Evolutionary conservation across 2,888 invertebrate species (phyloP), one percentile per base, ranked within the genome.

Genomic region (Sphaerophoria taeniata): DNA sequence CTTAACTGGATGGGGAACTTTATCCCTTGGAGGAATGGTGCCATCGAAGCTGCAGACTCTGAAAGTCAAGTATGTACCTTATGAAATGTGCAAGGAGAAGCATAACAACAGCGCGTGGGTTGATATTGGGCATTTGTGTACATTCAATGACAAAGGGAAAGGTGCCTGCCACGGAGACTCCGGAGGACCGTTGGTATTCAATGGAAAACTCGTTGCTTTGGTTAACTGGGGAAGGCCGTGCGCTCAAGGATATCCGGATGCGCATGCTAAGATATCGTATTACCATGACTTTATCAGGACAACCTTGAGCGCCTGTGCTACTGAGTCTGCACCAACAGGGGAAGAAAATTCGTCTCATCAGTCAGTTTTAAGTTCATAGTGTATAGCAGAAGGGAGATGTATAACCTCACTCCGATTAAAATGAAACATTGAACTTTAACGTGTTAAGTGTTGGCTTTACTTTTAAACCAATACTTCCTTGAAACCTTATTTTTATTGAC

Each of bases 1-100:
- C 3, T 89, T 95, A 0, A 94, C 94, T 2, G 95, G 95, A 4
- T 95, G 95, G 95, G 95, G 95, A 0, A 93, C 93, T 5, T 93
- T 91, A 0, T 88, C 90, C 0, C 71, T 91, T 75, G 93, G 94
- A 3, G 94, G 94, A 0, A 92, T 92, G 0, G 90, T 93, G 0
- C 94, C 94, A 5, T 92, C 93, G 73, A 93, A 93, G 71, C 90
- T 95, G 80, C 94, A 94, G 92, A 92, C 93, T 78, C 89, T 95
- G 73, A 93, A 94, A 9, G 92, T 95, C 0, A 92, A 92, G 58
- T 93, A 94, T 16, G 93, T 95, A 36, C 93, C 93, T 0, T 93
- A 93, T 72, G 93, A 93, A 24, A 92, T 93, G 88, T 94, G 94
- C 79, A 93, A 92, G 58, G 92, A 92, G 12, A 93, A 93, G 0